Evolutionary conservation across 2,797 vertebrate genomes (phyloP).

Genomic region (Natrix natrix): DNA sequence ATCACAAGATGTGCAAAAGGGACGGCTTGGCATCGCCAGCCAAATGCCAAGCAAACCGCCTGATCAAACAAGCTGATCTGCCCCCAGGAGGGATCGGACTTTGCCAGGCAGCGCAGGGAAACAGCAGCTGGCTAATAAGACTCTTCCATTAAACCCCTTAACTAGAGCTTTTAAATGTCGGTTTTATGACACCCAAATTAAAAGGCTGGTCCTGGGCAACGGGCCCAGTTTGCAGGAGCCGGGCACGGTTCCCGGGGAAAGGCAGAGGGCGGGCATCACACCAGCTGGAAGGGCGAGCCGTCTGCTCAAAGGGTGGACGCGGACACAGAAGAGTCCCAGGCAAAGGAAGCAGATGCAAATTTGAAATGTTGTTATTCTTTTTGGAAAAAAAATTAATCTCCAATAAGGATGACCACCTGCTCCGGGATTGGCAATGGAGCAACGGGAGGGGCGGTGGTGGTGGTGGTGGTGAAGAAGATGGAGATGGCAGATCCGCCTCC

Average conservation of each 20-base stretch:
- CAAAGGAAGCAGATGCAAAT: no score
- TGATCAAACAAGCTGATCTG: no score
- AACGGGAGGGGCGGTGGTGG: no score
- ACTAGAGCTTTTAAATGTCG: neutral
- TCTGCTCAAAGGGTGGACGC: neutral
- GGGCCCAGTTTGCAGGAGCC: neutral
- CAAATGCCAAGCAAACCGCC: neutral
- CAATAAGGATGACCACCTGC: neutral
- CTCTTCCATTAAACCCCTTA: neutral
- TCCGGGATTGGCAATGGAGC: neutral
- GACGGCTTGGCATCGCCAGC: neutral
- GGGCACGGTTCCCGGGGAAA: neutral
- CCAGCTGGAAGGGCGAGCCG: slow-evolving; percentile 7
- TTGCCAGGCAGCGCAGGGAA: neutral
- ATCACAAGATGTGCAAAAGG: neutral
- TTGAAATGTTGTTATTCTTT: neutral
- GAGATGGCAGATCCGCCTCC: neutral
- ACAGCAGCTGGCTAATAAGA: slow-evolving; percentile 13
- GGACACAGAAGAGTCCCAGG: neutral
- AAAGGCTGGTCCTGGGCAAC: neutral
- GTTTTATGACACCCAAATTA: slow-evolving; percentile 12
- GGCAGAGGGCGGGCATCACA: neutral
- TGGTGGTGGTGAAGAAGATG: no score
- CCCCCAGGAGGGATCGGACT: no score
- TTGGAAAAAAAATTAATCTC: neutral